These are phyloP conservation scores for Zaprionus africanus DNA, from an alignment of 1,140 invertebrate species.

Conservation along the genomic window DNA sequence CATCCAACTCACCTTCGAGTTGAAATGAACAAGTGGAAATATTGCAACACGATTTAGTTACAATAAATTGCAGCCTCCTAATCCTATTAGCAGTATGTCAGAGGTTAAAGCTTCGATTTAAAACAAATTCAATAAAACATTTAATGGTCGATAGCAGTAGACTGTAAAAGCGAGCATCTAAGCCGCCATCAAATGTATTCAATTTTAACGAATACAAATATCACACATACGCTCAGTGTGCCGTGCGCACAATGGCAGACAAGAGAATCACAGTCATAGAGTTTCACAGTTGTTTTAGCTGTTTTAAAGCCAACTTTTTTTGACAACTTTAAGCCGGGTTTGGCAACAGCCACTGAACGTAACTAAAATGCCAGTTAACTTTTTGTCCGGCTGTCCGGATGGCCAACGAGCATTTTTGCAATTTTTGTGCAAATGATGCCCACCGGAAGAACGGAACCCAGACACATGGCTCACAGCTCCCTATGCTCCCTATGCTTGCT, in stretches of 20 bases:
- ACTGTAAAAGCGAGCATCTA: slow-evolving; percentile 28
- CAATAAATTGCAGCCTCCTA: not conserved
- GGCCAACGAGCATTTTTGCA: slow-evolving; percentile 62
- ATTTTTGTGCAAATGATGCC: slow-evolving; percentile 80
- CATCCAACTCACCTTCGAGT: not conserved
- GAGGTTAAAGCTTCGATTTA: not conserved
- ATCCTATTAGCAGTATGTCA: slow-evolving; percentile 9
- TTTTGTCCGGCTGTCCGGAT: slow-evolving; percentile 53
- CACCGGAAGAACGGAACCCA: slow-evolving; percentile 70
- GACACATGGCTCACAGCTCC: slow-evolving; percentile 68
- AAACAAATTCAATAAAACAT: slow-evolving; percentile 27
- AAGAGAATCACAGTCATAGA: slow-evolving; percentile 14
- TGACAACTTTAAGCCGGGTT: slow-evolving; percentile 54
- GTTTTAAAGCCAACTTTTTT: slow-evolving; percentile 35
- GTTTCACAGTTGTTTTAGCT: slow-evolving; percentile 1
- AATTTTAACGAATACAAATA: slow-evolving; percentile 19
- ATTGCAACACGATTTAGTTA: slow-evolving; percentile 3
- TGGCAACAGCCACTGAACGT: not conserved
- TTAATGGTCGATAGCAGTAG: slow-evolving; percentile 2
- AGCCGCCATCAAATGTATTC: slow-evolving; percentile 22
- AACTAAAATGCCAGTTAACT: slow-evolving; percentile 61
- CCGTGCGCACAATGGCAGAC: not conserved
- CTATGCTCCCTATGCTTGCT: slow-evolving; percentile 10
- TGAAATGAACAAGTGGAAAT: not conserved
- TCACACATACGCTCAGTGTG: slow-evolving; percentile 26